These are phyloP conservation scores for Aphaenogaster ashmeadi DNA, from an alignment of 1,140 invertebrate genomes.

Conservation along the genomic window DNA sequence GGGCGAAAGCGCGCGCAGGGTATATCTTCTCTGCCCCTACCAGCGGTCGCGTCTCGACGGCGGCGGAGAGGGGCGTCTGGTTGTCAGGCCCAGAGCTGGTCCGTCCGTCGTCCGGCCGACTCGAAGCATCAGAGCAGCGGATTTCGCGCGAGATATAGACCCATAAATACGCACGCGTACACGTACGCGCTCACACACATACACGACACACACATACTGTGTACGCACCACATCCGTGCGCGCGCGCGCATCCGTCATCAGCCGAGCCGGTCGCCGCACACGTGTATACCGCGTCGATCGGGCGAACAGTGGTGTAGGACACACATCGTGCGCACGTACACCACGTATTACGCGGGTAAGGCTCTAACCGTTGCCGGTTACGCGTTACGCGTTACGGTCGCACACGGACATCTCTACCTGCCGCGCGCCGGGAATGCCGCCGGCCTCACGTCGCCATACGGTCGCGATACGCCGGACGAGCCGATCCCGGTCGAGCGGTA, in stretches of 20 bases:
- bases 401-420: not conserved
- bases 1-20: constrained; percentile 71
- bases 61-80: constrained; percentile 72
- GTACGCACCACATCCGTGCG: constrained; percentile 22
- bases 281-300: constrained; percentile 33
- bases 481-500: constrained; percentile 15
- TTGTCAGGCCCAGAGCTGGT: constrained; percentile 76
- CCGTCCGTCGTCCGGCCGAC: constrained; percentile 86
- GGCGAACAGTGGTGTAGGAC: constrained; percentile 14
- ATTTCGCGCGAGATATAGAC: constrained; percentile 81
- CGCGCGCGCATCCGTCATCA: constrained; percentile 28
- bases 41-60: constrained; percentile 39
- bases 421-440: not conserved
- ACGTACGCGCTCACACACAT: constrained; percentile 18
- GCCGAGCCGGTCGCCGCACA: constrained; percentile 17
- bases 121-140: constrained; percentile 82
- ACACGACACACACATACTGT: not conserved
- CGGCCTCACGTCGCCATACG: constrained; percentile 27
- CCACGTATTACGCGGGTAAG: not conserved
- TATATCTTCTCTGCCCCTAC: constrained; percentile 60
- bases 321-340: constrained; percentile 5
- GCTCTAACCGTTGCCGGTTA: not conserved
- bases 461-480: constrained; percentile 21
- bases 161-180: constrained; percentile 69
- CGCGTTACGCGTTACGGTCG: not conserved